Conservation (phyloP, 2,888 invertebrate genomes). For the Eupithecia vulgata region DNA sequence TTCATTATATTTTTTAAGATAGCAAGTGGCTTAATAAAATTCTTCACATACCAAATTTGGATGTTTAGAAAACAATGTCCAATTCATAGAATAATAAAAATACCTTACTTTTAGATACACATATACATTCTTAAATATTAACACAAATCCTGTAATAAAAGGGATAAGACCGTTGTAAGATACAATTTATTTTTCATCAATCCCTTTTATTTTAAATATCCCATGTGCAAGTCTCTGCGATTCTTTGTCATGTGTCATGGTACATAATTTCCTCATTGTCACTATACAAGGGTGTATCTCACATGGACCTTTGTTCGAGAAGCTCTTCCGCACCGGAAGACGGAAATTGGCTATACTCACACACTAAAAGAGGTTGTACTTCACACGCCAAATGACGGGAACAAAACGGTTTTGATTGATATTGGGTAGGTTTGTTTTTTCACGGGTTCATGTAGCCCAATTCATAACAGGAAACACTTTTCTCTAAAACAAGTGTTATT, state of each 20-base stretch:
- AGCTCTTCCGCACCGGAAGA: conserved; percentile 8
- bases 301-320: conserved; percentile 6
- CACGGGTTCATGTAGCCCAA: background rate
- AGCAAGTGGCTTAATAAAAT: background rate
- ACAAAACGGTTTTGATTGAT: background rate
- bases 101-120: background rate
- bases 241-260: background rate
- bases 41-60: background rate
- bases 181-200: background rate
- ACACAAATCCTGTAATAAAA: background rate
- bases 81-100: background rate
- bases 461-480: background rate
- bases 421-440: background rate
- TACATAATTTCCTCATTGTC: conserved; percentile 10
- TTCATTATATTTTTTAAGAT: background rate
- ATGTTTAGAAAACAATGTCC: background rate
- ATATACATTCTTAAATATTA: background rate
- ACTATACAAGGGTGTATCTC: background rate
- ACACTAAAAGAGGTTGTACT: conserved; percentile 11
- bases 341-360: conserved; percentile 16
- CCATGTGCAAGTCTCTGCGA: background rate
- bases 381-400: conserved; percentile 4
- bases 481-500: background rate
- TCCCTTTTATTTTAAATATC: background rate
- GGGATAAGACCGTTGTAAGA: background rate